phyloP scores from a whole-genome alignment of 2,888 invertebrate genomes.

The Microctonus hyperodae region DNA sequence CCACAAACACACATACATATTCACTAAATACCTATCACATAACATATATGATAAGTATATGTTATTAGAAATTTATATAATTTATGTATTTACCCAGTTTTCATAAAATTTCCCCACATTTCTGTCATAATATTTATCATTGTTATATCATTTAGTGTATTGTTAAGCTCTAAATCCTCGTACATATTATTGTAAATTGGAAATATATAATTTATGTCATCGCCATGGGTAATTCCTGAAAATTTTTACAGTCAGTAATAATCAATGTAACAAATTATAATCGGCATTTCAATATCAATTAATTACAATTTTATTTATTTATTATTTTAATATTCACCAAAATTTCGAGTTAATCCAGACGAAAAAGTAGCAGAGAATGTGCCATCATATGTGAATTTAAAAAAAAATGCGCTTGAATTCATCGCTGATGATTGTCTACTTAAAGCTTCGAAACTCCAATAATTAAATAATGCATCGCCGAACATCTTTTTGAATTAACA shows the following conservation, averaged over 20 bases:
- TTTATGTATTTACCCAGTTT: slow-evolving; percentile 47
- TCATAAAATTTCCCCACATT: slow-evolving; percentile 51
- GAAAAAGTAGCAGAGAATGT: slow-evolving; percentile 44
- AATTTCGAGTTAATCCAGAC: slow-evolving; percentile 28
- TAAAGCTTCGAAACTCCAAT: slow-evolving; percentile 41
- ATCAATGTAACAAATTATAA: not conserved
- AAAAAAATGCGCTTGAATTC: slow-evolving; percentile 50
- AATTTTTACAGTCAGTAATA: not conserved
- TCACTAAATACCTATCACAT: not conserved
- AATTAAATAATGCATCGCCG: slow-evolving; percentile 41
- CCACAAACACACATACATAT: slow-evolving; percentile 7
- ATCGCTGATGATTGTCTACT: slow-evolving; percentile 38
- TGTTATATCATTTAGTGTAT: slow-evolving; percentile 45
- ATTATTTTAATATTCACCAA: slow-evolving; percentile 42
- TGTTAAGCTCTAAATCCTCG: slow-evolving; percentile 38
- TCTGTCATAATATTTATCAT: slow-evolving; percentile 54
- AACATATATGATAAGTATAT: not conserved
- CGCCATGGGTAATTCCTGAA: slow-evolving; percentile 48
- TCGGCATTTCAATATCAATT: not conserved
- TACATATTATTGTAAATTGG: slow-evolving; percentile 43
- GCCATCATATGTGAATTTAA: slow-evolving; percentile 50
- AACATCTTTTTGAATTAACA: slow-evolving; percentile 38
- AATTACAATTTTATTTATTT: not conserved
- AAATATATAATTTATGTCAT: slow-evolving; percentile 54
- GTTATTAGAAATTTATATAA: not conserved